These are phyloP conservation scores for Potamilus streckersoni DNA, from an alignment of 1,140 invertebrate genomes.

Conservation along the genomic window DNA sequence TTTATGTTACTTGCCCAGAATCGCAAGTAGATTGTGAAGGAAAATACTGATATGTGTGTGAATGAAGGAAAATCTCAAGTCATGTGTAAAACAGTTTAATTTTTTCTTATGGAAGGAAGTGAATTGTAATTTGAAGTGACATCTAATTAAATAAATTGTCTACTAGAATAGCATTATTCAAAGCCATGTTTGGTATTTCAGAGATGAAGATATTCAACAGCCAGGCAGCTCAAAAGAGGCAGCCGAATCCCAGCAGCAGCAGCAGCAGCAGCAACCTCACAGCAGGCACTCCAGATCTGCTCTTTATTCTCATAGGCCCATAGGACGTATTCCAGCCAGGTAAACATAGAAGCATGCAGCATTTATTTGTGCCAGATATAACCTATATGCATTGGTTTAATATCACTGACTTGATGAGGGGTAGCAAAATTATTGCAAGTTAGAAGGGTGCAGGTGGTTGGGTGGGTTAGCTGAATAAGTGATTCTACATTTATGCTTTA, in stretches of 20 bases:
- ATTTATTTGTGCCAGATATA: not conserved
- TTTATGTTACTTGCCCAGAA: no score
- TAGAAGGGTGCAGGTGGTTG: not conserved
- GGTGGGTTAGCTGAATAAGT: constrained; percentile 6
- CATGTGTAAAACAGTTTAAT: no score
- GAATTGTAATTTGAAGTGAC: not conserved
- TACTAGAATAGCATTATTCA: not conserved
- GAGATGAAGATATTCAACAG: not conserved
- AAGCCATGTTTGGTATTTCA: not conserved
- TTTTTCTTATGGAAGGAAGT: not conserved
- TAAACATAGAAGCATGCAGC: constrained; percentile 2
- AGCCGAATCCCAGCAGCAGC: not conserved
- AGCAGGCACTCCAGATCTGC: constrained; percentile 17
- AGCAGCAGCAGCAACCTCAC: not conserved
- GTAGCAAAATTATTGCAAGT: not conserved
- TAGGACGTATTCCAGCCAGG: constrained; percentile 24
- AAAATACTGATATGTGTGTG: no score
- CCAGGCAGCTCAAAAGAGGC: not conserved
- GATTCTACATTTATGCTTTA: not conserved
- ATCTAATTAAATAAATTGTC: not conserved
- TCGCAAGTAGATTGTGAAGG: no score
- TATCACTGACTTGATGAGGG: not conserved
- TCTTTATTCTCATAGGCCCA: constrained; percentile 16
- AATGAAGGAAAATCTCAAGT: no score
- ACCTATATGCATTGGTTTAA: not conserved